Evolutionary conservation across 1,140 invertebrate species (phyloP).

Genomic region (Diuraphis noxia): DNA sequence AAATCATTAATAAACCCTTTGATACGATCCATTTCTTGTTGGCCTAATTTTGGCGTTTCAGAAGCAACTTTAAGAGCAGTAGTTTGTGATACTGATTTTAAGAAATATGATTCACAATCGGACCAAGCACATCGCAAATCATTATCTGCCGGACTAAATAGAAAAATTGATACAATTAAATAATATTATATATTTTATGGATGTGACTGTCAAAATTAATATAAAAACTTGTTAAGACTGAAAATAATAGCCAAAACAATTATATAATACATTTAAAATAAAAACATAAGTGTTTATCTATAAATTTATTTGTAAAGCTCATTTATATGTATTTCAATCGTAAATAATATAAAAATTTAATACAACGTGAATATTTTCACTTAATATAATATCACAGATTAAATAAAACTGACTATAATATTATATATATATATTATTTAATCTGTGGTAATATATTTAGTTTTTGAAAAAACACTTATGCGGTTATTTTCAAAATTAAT

Average conservation of each 20-base stretch:
- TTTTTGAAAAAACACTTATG: no score
- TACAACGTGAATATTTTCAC: background rate
- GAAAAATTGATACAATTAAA: background rate
- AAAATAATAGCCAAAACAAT: background rate
- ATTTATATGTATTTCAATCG: background rate
- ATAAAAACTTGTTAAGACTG: background rate
- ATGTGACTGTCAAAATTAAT: background rate
- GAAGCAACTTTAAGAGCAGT: conserved; percentile 70
- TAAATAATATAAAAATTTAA: background rate
- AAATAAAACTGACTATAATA: no score
- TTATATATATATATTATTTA: no score
- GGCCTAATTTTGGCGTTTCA: conserved; percentile 70
- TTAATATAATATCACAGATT: background rate
- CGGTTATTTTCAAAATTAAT: no score
- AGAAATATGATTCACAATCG: conserved; percentile 76
- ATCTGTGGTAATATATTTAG: no score
- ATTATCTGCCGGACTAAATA: conserved; percentile 63
- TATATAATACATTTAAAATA: background rate
- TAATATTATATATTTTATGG: background rate
- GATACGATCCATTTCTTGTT: conserved; percentile 79
- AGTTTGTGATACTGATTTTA: conserved; percentile 71
- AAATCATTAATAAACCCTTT: conserved; percentile 78
- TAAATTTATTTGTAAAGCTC: background rate
- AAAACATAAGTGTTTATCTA: no score
- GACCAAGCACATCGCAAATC: conserved; percentile 70